Conservation (phyloP, 2,888 invertebrate genomes). For the Lepidochitona cinerea region DNA sequence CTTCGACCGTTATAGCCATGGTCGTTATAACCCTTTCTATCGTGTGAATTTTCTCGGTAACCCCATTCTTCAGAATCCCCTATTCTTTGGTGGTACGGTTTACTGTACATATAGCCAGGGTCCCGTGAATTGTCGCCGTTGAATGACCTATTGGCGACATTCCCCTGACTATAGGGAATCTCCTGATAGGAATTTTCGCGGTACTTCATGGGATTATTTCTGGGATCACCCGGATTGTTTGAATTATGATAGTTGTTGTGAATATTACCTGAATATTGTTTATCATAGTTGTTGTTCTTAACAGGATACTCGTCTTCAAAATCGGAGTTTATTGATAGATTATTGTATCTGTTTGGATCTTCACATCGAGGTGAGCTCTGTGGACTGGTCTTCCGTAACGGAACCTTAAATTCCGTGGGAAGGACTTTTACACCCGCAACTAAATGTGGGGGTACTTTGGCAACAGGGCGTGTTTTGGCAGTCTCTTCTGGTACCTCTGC, state of each 20-base stretch:
- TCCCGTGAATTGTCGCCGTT: not conserved
- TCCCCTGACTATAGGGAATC: not conserved
- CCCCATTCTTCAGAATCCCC: not conserved
- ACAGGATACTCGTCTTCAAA: not conserved
- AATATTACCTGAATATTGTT: not conserved
- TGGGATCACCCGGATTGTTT: not conserved
- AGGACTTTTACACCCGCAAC: conserved; percentile 59
- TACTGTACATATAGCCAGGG: not conserved
- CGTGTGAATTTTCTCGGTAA: not conserved
- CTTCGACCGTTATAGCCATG: not conserved
- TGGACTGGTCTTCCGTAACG: not conserved
- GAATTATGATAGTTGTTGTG: not conserved
- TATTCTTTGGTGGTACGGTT: not conserved
- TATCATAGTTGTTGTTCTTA: not conserved
- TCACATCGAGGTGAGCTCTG: not conserved
- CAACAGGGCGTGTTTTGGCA: conserved; percentile 46
- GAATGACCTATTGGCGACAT: not conserved
- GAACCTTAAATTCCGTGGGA: conserved; percentile 35
- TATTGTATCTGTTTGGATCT: not conserved
- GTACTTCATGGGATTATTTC: not conserved
- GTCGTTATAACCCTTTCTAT: not conserved
- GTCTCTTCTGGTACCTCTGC: conserved; percentile 11
- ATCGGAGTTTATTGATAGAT: not conserved
- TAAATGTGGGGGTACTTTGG: conserved; percentile 60
- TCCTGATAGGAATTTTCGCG: not conserved